Conservation (phyloP, 2,113 vertebrate species). For the Tinamus guttatus region DNA sequence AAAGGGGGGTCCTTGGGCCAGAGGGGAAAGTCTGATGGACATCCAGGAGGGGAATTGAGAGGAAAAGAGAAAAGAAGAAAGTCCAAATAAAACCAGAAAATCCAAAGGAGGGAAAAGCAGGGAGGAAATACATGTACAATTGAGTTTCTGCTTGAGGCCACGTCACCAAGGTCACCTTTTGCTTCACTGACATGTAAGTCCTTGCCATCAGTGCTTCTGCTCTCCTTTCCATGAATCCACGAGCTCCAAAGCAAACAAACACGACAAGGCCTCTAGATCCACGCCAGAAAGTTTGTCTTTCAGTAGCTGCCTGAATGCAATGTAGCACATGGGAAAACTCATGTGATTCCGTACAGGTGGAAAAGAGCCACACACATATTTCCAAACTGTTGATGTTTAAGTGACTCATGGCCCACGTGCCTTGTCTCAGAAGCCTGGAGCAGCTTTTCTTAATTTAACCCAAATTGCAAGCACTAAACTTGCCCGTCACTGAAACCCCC, state of each 20-base stretch:
- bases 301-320: not conserved
- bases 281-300: not conserved
- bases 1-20: not conserved
- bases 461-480: not conserved
- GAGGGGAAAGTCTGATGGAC: not conserved
- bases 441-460: not conserved
- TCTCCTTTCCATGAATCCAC: not conserved
- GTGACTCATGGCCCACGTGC: not conserved
- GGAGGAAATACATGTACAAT: not conserved
- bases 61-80: not conserved
- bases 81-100: slow-evolving; percentile 8
- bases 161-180: slow-evolving; percentile 4
- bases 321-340: rapidly evolving
- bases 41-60: not conserved
- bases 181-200: not conserved
- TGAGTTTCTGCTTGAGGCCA: not conserved
- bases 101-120: not conserved
- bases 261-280: not conserved
- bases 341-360: not conserved
- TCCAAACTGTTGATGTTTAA: not conserved
- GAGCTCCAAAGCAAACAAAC: not conserved
- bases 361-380: not conserved
- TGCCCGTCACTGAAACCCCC: not conserved
- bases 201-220: not conserved
- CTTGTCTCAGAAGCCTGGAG: not conserved